Evolutionary conservation across 1,140 invertebrate genomes (phyloP).

Genomic region (Tetranychus cinnabarinus): DNA sequence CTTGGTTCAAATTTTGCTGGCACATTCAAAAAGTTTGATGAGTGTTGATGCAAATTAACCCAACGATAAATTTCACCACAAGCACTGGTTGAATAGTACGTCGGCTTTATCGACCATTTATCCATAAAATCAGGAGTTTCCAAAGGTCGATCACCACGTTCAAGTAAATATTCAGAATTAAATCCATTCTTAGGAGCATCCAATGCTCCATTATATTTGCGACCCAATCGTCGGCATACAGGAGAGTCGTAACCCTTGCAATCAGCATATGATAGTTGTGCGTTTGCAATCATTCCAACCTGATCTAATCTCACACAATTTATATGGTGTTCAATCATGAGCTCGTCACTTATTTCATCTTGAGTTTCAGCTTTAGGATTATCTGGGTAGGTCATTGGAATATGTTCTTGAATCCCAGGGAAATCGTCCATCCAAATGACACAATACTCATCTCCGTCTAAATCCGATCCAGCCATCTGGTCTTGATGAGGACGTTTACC

Average conservation of each 20-base stretch:
- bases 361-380: neutral
- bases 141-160: slow-evolving; percentile 7
- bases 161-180: neutral
- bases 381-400: slow-evolving; percentile 11
- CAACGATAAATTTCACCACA: slow-evolving; percentile 16
- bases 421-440: slow-evolving; percentile 12
- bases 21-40: too few relatives aligned
- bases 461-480: slow-evolving; percentile 22
- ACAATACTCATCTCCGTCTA: slow-evolving; percentile 16
- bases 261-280: slow-evolving; percentile 17
- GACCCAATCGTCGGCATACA: slow-evolving; percentile 13
- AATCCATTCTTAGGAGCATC: slow-evolving; percentile 20
- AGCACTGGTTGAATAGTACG: slow-evolving; percentile 16
- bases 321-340: slow-evolving; percentile 18
- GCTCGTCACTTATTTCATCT: slow-evolving; percentile 1
- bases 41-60: neutral
- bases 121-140: slow-evolving; percentile 17
- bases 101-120: slow-evolving; percentile 10
- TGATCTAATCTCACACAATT: slow-evolving; percentile 16
- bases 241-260: slow-evolving; percentile 10
- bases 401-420: slow-evolving; percentile 1
- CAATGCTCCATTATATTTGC: slow-evolving; percentile 15
- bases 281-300: slow-evolving; percentile 16
- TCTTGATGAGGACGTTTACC: slow-evolving; percentile 22
- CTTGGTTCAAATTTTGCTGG: too few relatives aligned